Evolutionary conservation across 2,888 invertebrate species (phyloP), one percentile per base, ranked within the genome.

Genomic region (Stenodera caucasica): DNA sequence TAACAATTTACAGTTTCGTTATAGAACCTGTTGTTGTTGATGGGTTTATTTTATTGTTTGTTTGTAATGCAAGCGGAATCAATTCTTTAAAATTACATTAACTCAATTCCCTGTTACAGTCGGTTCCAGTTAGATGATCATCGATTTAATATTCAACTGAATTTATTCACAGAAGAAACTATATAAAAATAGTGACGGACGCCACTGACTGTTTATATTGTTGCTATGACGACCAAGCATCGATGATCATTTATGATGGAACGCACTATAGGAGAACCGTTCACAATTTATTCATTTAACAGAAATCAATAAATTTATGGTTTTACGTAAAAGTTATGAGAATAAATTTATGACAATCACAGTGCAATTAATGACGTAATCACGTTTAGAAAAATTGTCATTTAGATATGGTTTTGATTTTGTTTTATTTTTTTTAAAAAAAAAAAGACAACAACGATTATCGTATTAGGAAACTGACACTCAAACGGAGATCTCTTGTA

Each of bases 401-500:
- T 67, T 69, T 67, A 67, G 69, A 70, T 70, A 70, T 69, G 69
- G 63, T 68, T 67, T 69, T 67, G 69, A 70, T 69, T 66, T 65
- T 61, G 59, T 60, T 62, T 65, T 55, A 54, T 40, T n/a, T n/a
- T n/a, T n/a, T n/a, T n/a, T n/a, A n/a, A n/a, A n/a, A n/a, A n/a
- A n/a, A n/a, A n/a, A n/a, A n/a, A n/a, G n/a, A n/a, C n/a, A n/a
- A n/a, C n/a, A n/a, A n/a, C n/a, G n/a, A n/a, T n/a, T n/a, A n/a
- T n/a, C n/a, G n/a, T n/a, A n/a, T n/a, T n/a, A n/a, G n/a, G n/a
- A n/a, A 64, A 60, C 54, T 57, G 53, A 57, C 68, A 70, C 83
- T 89, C 86, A 94, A 83, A 94, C 94, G 64, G 93, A 93, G 83
- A 94, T 94, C 81, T 94, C 94, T 81, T 93, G 93, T 79, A 94